Base-by-base conservation (phyloP, 1,140 invertebrate genomes). In the Theocolax elegans region DNA sequence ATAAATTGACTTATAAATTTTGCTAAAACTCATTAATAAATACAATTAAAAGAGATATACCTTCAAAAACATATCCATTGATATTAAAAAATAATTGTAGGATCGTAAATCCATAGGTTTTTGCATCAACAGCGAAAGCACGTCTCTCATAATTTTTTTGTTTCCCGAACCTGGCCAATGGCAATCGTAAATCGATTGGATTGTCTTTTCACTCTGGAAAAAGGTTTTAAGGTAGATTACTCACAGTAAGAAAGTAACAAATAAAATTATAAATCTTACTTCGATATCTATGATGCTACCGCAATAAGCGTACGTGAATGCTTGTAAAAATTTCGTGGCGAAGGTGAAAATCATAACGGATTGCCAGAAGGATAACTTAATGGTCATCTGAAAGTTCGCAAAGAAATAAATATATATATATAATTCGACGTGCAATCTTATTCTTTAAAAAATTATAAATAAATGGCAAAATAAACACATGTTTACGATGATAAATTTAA, bases 321-420 rank as follows among this genome's bases (percentile, higher is more conserved):
- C 56, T 42, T 59, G 56, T 21, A 59, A 15, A 8, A 59, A 19
- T 23, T 59, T 56, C 1, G 53, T 56, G 27, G 53, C 48, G 48
- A 51, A 51, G 10, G 53, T 56, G 27, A 31, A 56, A 17, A 56
- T 7, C 53, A 56, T 38, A 4, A 56, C 53, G 9, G 53, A 56
- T 19, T 56, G 53, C 53, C 53, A 56, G n/a, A 56, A 56, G 13
- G 53, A 56, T 1, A 31, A 31, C 17, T 38, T 17, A 0, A 56
- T 12, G 7, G 53, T n/a, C 29, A 56, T 56, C 53, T 56, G 9
- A 38, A 21, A 56, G 35, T 56, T 56, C 15, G 4, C 15, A 27
- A 13, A 53, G 49, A 38, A n/a, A n/a, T n/a, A n/a, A n/a, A n/a
- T n/a, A n/a, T n/a, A n/a, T n/a, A n/a, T n/a, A n/a, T n/a, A n/a